Evolutionary conservation across 2,113 vertebrate genomes (phyloP), one percentile per base, ranked within the genome.

Genomic region (Engystomops pustulosus): DNA sequence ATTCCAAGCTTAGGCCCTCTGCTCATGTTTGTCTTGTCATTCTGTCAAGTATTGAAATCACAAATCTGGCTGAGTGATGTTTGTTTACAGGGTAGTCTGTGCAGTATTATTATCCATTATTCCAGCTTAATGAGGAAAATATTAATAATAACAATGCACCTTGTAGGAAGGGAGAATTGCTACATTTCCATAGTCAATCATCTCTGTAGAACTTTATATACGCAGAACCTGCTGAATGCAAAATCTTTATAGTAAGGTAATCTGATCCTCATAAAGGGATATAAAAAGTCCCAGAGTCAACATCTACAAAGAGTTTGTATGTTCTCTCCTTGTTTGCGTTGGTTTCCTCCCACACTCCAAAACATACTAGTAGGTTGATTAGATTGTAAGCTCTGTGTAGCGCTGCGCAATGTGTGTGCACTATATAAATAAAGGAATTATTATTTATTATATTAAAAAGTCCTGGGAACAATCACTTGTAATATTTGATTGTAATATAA

Each of bases 11-110:
- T 41, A 70, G 68, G 68, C 68, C 68, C 36, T 23, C 36, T 70
- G 34, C 68, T 70, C 36, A 44, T 70, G 68, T 70, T 70, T 70
- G 34, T 70, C 34, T 70, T 70, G 68, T 70, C 68, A 70, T 44
- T 70, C 27, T 44, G 68, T 70, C 68, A 70, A 44, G 68, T 70
- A 70, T 70, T 70, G 36, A 70, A 44, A 70, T 70, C 68, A 70
- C 34, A 70, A 70, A 38, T 41, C 68, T n/a, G 36, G 36, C 68
- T 41, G 68, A 69, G 34, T 20, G 67, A 70, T 70, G 62, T 36
- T 25, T 70, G 36, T 70, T 44, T 70, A 69, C 67, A 10, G 34
- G n/a, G 67, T 38, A 44, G 38, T 70, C 4, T 70, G 34, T 70
- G 36, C 68, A 23, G 44, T 70, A 41, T 41, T 70, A 70, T 70